phyloP scores from a whole-genome alignment of 2,113 vertebrate species.

The Eira barbara region DNA sequence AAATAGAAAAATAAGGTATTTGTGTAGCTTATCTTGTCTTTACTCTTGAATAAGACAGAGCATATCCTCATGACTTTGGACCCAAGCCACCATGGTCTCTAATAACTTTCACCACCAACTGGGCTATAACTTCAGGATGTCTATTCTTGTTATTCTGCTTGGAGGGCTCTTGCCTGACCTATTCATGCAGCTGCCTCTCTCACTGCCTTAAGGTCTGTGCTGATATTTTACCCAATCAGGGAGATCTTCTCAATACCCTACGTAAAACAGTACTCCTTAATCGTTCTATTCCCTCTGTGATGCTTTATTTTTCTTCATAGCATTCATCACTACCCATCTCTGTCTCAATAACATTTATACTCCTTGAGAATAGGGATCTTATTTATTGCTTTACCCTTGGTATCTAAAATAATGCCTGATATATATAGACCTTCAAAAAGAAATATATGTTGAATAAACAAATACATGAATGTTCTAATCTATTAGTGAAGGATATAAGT shows the following conservation, averaged over 20 bases:
- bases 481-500: neutral
- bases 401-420: neutral
- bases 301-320: neutral
- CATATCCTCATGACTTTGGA: neutral
- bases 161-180: neutral
- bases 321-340: neutral
- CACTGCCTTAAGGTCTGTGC: neutral
- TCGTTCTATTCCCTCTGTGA: neutral
- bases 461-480: neutral
- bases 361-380: neutral
- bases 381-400: neutral
- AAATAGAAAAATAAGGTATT: neutral
- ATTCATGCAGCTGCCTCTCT: neutral
- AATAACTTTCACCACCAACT: accelerated
- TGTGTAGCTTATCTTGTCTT: neutral
- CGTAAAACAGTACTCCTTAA: neutral
- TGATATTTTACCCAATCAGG: neutral
- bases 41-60: neutral
- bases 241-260: neutral
- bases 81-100: neutral
- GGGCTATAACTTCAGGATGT: accelerated
- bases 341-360: neutral
- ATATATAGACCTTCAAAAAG: neutral
- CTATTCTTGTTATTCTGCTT: neutral
- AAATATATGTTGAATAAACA: neutral